phyloP scores from a whole-genome alignment of 2,888 invertebrate genomes.

The Caenorhabditis becei region DNA sequence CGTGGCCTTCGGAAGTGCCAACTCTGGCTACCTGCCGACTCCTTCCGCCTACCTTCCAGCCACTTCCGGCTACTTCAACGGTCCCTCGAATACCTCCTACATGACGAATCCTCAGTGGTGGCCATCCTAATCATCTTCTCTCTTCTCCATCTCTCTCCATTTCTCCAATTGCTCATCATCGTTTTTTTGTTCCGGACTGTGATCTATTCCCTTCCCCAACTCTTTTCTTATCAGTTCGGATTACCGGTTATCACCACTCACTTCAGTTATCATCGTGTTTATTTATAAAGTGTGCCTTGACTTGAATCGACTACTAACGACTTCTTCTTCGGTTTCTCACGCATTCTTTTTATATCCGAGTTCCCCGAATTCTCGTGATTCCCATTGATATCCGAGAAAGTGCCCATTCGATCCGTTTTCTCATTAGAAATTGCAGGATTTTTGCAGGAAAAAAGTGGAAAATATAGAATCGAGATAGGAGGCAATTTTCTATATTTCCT shows the following conservation, averaged over 20 bases:
- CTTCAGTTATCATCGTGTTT: conserved; percentile 22
- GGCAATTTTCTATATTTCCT: conserved; percentile 6
- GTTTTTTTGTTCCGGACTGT: conserved; percentile 27
- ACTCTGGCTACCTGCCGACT: conserved; percentile 60
- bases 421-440: conserved; percentile 3
- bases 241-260: conserved; percentile 36
- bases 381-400: background rate
- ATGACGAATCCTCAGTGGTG: conserved; percentile 59
- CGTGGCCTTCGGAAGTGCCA: conserved; percentile 58
- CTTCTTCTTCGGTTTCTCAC: background rate
- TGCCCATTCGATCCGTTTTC: background rate
- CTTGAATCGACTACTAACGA: background rate
- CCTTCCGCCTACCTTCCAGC: conserved; percentile 67
- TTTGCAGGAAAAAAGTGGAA: background rate
- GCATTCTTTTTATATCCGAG: background rate
- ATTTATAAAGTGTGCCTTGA: conserved; percentile 11
- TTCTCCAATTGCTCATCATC: conserved; percentile 30
- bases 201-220: conserved; percentile 22
- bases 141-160: background rate
- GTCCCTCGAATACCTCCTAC: conserved; percentile 55
- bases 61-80: conserved; percentile 63
- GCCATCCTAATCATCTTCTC: conserved; percentile 16
- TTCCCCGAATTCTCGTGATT: background rate
- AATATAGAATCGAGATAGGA: too few species aligned
- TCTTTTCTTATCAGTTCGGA: conserved; percentile 43